These are phyloP conservation scores for Epiblema foenella DNA, from an alignment of 2,888 invertebrate genomes.

Conservation along the genomic window DNA sequence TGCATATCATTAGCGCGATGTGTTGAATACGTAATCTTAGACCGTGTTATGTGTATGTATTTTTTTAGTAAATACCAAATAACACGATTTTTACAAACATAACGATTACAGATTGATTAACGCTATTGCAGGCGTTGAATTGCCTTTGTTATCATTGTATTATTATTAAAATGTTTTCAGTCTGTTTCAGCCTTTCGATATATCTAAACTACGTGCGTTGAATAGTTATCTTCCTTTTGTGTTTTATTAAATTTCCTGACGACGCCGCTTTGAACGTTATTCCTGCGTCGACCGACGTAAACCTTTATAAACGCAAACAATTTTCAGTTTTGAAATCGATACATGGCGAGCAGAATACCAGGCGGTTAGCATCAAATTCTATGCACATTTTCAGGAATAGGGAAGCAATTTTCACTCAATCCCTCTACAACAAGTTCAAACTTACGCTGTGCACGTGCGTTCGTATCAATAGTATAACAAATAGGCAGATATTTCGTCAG, in stretches of 20 bases:
- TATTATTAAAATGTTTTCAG: not conserved
- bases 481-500: conserved; percentile 85
- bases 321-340: conserved; percentile 42
- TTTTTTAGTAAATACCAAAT: not conserved
- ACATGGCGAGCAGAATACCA: conserved; percentile 49
- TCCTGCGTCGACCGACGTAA: conserved; percentile 17
- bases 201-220: conserved; percentile 17
- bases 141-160: not conserved
- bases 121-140: not conserved
- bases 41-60: not conserved
- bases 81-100: not conserved
- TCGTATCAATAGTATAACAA: conserved; percentile 84
- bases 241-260: conserved; percentile 31
- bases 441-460: conserved; percentile 81
- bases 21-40: conserved; percentile 33
- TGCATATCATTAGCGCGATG: conserved; percentile 39
- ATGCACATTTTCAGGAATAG: conserved; percentile 74
- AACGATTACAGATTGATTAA: not conserved
- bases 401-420: conserved; percentile 82
- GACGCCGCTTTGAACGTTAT: conserved; percentile 19
- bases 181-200: not conserved
- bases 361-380: conserved; percentile 75
- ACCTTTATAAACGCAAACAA: conserved; percentile 40
- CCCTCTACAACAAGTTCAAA: conserved; percentile 82
- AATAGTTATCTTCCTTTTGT: conserved; percentile 24